These are phyloP conservation scores for Acanthopleura granulata DNA, from an alignment of 2,888 invertebrate genomes.

Conservation along the genomic window DNA sequence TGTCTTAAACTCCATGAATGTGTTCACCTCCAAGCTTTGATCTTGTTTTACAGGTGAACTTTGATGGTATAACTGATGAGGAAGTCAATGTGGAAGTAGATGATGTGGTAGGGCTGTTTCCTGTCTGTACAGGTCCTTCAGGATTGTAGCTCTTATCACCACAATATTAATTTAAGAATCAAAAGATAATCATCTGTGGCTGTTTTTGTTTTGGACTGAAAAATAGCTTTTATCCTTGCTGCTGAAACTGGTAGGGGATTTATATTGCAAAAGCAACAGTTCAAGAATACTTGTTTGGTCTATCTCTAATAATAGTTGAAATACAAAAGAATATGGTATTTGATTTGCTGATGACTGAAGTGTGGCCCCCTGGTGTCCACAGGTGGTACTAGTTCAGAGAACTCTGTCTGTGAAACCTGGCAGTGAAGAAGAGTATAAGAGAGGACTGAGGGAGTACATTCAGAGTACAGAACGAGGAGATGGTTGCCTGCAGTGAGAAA, in stretches of 20 bases:
- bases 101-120: constrained; percentile 37
- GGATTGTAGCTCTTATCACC: too few relatives aligned
- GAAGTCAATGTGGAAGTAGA: constrained; percentile 49
- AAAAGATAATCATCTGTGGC: too few relatives aligned
- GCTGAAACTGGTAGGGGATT: background rate
- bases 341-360: background rate
- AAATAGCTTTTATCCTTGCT: background rate
- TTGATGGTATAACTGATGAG: constrained; percentile 57
- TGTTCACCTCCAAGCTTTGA: too few relatives aligned
- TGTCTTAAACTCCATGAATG: too few relatives aligned
- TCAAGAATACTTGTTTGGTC: background rate
- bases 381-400: constrained; percentile 13
- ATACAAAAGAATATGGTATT: too few relatives aligned
- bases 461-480: background rate
- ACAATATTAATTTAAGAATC: too few relatives aligned
- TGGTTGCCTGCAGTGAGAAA: constrained; percentile 2
- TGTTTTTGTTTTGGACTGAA: too few relatives aligned
- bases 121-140: background rate
- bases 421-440: background rate
- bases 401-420: background rate
- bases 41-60: constrained; percentile 49
- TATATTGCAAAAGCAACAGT: background rate
- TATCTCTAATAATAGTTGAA: too few relatives aligned
- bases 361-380: background rate
- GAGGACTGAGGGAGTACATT: background rate